A percentile compares a stretch with the other conserved stretches of the same genome.
Evolutionary conservation across 2,113 vertebrate species (phyloP).

Genomic region (Pardalotus punctatus): DNA sequence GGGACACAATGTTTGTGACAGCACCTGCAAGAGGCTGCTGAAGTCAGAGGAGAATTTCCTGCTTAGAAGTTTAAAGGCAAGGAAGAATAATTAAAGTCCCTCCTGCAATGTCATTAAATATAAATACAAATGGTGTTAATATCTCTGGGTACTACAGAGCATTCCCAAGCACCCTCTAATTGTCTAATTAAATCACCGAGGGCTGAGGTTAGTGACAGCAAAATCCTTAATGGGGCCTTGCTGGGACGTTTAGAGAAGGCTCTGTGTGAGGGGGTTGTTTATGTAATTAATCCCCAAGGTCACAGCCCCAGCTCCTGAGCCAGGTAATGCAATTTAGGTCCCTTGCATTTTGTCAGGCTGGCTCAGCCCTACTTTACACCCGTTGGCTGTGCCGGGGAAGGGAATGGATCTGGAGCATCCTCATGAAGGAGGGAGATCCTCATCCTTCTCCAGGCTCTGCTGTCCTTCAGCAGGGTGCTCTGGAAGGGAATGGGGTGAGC

Average conservation of each 20-base stretch:
- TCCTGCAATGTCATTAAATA: slow-evolving; percentile 45
- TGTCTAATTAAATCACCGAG: slow-evolving; percentile 69
- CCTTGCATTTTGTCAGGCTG: not conserved
- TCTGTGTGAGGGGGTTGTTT: slow-evolving; percentile 40
- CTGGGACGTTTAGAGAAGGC: slow-evolving; percentile 48
- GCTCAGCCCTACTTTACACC: slow-evolving; percentile 1
- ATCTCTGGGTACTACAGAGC: slow-evolving; percentile 52
- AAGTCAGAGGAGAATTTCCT: not conserved
- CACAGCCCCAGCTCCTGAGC: not conserved
- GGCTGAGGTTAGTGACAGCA: slow-evolving; percentile 57
- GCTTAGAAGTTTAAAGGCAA: slow-evolving; percentile 24
- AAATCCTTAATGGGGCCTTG: slow-evolving; percentile 58
- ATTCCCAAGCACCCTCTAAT: slow-evolving; percentile 61
- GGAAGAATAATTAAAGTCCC: slow-evolving; percentile 54
- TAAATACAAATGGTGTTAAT: slow-evolving; percentile 67
- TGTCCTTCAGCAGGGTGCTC: not conserved
- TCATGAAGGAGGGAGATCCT: accelerated
- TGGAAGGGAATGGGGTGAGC: not conserved
- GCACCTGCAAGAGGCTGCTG: not conserved
- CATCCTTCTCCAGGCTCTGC: not conserved
- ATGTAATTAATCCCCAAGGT: slow-evolving; percentile 68
- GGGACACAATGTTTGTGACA: not conserved
- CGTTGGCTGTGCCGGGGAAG: accelerated
- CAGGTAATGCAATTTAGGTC: slow-evolving; percentile 43
- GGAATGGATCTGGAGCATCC: not conserved